These are phyloP conservation scores for Naja naja DNA, from an alignment of 2,113 vertebrate species.

Conservation along the genomic window DNA sequence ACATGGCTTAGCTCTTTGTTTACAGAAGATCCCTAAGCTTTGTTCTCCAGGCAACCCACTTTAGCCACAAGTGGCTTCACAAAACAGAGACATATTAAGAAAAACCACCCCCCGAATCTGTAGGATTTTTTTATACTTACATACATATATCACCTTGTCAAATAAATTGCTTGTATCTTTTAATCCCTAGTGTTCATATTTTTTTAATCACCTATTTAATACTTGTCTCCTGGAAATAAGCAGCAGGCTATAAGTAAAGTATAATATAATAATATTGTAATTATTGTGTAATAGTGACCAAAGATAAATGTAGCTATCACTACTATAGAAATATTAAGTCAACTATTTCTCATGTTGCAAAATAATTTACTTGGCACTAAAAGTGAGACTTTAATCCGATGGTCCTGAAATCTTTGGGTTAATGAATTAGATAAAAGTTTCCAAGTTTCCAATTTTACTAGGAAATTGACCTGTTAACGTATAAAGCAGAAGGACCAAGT, in stretches of 20 bases:
- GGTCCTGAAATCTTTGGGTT: conserved; percentile 23
- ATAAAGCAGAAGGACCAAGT: neutral
- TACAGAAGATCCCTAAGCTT: neutral
- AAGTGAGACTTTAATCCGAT: conserved; percentile 28
- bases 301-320: conserved; percentile 9
- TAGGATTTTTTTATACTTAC: neutral
- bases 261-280: neutral
- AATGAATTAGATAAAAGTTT: neutral
- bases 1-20: neutral
- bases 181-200: neutral
- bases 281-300: conserved; percentile 22
- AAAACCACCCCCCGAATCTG: neutral
- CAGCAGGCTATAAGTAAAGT: conserved; percentile 47
- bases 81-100: neutral
- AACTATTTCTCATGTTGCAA: conserved; percentile 37
- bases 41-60: neutral
- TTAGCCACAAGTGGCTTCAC: neutral
- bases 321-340: neutral
- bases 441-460: neutral
- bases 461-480: conserved; percentile 5
- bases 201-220: neutral
- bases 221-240: conserved; percentile 13
- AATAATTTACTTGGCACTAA: conserved; percentile 13
- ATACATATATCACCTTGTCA: neutral
- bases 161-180: neutral